Evolutionary conservation across 2,888 invertebrate species (phyloP).

Genomic region (Oligia strigilis): DNA sequence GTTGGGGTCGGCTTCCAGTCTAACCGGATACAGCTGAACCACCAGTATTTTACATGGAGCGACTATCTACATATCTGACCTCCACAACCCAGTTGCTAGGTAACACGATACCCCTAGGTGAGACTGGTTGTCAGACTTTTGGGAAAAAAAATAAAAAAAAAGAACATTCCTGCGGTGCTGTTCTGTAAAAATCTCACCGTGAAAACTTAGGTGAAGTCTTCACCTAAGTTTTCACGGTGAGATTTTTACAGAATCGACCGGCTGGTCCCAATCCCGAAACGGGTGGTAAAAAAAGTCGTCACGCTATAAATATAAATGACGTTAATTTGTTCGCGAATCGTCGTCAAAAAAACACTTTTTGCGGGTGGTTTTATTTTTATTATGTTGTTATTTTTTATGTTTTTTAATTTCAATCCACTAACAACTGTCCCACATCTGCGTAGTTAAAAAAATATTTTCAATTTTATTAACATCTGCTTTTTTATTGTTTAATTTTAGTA

Average conservation of each 20-base stretch:
- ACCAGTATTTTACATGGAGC: neutral
- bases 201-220: too few relatives aligned
- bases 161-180: neutral
- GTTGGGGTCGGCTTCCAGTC: too few relatives aligned
- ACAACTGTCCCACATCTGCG: conserved; percentile 49
- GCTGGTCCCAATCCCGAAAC: neutral
- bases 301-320: conserved; percentile 28
- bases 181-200: too few relatives aligned
- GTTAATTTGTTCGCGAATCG: conserved; percentile 55
- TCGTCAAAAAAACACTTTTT: conserved; percentile 54
- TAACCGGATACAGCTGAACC: too few relatives aligned
- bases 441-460: conserved; percentile 27
- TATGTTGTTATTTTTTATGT: conserved; percentile 56
- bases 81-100: too few relatives aligned
- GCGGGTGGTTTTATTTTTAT: conserved; percentile 54
- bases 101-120: too few relatives aligned
- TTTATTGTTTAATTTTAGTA: conserved; percentile 48
- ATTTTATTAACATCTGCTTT: conserved; percentile 32
- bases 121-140: neutral
- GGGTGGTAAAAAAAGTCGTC: conserved; percentile 27
- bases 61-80: neutral
- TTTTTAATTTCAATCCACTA: conserved; percentile 55
- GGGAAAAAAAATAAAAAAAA: neutral
- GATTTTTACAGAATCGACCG: too few relatives aligned
- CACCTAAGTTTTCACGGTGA: too few relatives aligned